phyloP scores from a whole-genome alignment of 2,888 invertebrate species.

The Tetropium fuscum region DNA sequence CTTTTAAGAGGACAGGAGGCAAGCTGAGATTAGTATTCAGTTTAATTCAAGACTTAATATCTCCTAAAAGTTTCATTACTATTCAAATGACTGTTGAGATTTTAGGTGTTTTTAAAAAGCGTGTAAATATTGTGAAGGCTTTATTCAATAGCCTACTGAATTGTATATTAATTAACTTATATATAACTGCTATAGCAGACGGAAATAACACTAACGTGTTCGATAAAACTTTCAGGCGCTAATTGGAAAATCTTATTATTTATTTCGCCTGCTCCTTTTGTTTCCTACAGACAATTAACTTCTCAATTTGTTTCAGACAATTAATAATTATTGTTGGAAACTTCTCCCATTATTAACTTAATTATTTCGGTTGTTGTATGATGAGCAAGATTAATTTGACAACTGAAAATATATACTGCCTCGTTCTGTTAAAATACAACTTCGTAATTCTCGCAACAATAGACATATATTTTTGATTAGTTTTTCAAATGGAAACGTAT shows the following conservation, averaged over 20 bases:
- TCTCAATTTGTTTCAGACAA: slow-evolving; percentile 20
- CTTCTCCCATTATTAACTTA: slow-evolving; percentile 18
- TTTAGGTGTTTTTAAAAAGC: slow-evolving; percentile 15
- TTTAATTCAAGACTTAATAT: slow-evolving; percentile 24
- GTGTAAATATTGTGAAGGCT: slow-evolving; percentile 15
- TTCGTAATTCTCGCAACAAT: too few relatives aligned
- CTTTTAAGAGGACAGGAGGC: neutral
- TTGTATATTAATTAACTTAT: slow-evolving; percentile 30
- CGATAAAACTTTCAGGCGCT: slow-evolving; percentile 29
- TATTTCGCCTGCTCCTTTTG: slow-evolving; percentile 22
- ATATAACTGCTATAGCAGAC: slow-evolving; percentile 14
- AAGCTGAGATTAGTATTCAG: slow-evolving; percentile 10
- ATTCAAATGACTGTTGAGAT: neutral
- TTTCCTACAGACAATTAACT: slow-evolving; percentile 16
- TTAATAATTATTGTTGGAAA: slow-evolving; percentile 24
- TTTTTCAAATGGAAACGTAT: too few relatives aligned
- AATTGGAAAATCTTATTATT: slow-evolving; percentile 33
- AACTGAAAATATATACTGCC: slow-evolving; percentile 11
- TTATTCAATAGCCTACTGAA: slow-evolving; percentile 20
- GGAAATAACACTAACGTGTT: slow-evolving; percentile 20
- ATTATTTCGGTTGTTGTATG: slow-evolving; percentile 16
- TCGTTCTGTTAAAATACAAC: neutral
- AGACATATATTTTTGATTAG: too few relatives aligned
- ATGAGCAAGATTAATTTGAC: slow-evolving; percentile 19
- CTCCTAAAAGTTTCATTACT: slow-evolving; percentile 18